Percentiles rank a stretch among this genome's conserved stretches.
These are phyloP conservation scores for Cylas formicarius DNA, from an alignment of 1,140 invertebrate species.

Conservation along the genomic window DNA sequence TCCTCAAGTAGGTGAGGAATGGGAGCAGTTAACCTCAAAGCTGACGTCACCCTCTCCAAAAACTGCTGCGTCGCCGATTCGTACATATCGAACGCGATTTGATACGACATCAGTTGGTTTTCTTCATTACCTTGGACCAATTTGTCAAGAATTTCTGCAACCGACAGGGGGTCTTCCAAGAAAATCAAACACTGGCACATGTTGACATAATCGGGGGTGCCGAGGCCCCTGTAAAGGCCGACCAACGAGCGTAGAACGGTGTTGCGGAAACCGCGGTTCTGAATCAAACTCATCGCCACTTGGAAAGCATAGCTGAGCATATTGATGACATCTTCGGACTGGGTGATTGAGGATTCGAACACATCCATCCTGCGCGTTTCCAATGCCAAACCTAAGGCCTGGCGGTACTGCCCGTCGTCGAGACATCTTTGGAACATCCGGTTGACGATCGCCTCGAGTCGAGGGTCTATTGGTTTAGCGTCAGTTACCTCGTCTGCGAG, in stretches of 20 bases:
- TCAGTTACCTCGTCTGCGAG: conserved; percentile 55
- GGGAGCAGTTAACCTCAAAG: conserved; percentile 74
- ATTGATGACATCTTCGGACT: conserved; percentile 81
- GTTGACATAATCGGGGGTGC: conserved; percentile 89
- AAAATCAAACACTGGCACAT: conserved; percentile 97
- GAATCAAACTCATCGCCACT: conserved; percentile 91
- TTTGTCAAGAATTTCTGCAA: conserved; percentile 86
- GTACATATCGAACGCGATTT: conserved; percentile 98
- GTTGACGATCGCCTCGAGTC: conserved; percentile 91
- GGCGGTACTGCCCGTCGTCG: conserved; percentile 87
- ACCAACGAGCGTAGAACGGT: conserved; percentile 84
- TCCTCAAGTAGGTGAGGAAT: conserved; percentile 68
- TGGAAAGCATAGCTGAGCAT: conserved; percentile 90
- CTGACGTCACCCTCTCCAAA: conserved; percentile 78
- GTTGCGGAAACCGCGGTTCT: conserved; percentile 87
- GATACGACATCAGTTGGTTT: conserved; percentile 86
- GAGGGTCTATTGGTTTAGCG: conserved; percentile 71
- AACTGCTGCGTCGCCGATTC: conserved; percentile 99
- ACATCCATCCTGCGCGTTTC: conserved; percentile 96
- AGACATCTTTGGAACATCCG: conserved; percentile 95
- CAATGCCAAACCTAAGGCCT: conserved; percentile 87
- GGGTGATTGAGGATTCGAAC: conserved; percentile 83
- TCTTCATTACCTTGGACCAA: conserved; percentile 72
- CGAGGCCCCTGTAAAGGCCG: conserved; percentile 76
- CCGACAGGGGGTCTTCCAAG: conserved; percentile 84